A percentile compares a stretch with the other conserved stretches of the same genome.
These are phyloP conservation scores for Papilio glaucus DNA, from an alignment of 1,140 invertebrate species.

Conservation along the genomic window DNA sequence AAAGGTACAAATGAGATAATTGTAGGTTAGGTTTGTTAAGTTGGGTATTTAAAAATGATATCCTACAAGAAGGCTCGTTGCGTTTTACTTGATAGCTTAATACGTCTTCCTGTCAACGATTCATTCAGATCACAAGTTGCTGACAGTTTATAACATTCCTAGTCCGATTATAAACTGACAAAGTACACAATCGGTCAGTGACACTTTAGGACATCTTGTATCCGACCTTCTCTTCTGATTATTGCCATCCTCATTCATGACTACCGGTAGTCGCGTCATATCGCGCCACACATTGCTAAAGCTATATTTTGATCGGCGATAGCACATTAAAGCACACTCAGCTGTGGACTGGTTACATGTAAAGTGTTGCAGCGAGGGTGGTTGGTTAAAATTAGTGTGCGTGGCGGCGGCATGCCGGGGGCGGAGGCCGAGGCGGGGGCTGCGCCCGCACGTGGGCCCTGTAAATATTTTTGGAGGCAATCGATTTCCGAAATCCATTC, in stretches of 20 bases:
- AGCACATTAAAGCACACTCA: not conserved
- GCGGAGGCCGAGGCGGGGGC: slow-evolving; percentile 36
- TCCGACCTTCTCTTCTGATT: too few relatives aligned
- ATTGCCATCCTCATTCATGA: not conserved
- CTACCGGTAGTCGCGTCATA: not conserved
- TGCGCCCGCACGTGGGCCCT: slow-evolving; percentile 68
- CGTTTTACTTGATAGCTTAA: too few relatives aligned
- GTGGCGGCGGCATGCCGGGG: slow-evolving; percentile 2
- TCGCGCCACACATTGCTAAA: not conserved
- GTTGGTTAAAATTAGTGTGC: slow-evolving; percentile 36
- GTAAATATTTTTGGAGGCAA: slow-evolving; percentile 83
- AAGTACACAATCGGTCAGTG: too few relatives aligned
- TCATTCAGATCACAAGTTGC: too few relatives aligned
- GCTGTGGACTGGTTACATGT: not conserved
- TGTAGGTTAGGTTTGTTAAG: too few relatives aligned
- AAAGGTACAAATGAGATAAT: too few relatives aligned
- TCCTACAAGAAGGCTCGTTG: too few relatives aligned
- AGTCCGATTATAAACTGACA: too few relatives aligned
- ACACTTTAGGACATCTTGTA: too few relatives aligned
- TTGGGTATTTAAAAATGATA: too few relatives aligned
- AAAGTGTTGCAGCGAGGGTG: slow-evolving; percentile 29
- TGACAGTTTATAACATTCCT: too few relatives aligned
- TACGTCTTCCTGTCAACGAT: too few relatives aligned
- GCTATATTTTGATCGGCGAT: not conserved
- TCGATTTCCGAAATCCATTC: slow-evolving; percentile 83